phyloP scores from a whole-genome alignment of 2,113 vertebrate genomes.

The Puntigrus tetrazona region DNA sequence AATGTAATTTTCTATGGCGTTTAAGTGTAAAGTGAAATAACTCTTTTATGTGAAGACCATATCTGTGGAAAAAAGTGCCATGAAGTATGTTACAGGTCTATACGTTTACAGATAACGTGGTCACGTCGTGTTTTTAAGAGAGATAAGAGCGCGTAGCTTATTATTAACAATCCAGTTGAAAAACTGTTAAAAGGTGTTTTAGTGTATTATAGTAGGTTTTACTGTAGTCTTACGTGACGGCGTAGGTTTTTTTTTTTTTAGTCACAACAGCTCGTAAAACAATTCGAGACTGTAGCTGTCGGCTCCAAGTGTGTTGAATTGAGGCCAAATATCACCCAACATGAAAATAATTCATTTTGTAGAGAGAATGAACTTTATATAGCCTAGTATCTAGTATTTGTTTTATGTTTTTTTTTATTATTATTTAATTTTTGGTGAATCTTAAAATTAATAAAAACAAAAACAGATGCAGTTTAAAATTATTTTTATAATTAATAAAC shows the following conservation, averaged over 20 bases:
- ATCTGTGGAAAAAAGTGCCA: background rate
- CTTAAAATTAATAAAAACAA: background rate
- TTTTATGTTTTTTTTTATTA: background rate
- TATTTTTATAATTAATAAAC: too few species aligned
- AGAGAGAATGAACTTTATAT: background rate
- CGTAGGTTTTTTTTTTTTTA: background rate
- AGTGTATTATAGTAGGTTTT: background rate
- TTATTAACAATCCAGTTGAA: background rate
- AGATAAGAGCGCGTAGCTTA: background rate
- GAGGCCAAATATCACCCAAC: background rate
- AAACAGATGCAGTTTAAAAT: background rate
- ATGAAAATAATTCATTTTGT: background rate
- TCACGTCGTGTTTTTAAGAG: background rate
- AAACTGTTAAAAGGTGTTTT: too few species aligned
- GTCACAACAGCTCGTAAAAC: background rate
- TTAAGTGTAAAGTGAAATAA: background rate
- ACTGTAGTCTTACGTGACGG: background rate
- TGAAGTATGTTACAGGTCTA: background rate
- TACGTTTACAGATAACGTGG: background rate
- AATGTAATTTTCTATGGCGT: too few species aligned
- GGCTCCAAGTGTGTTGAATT: background rate
- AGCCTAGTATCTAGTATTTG: background rate
- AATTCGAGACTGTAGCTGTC: background rate
- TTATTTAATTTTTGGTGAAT: background rate
- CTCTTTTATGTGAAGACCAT: background rate